Percentiles rank a stretch among this genome's conserved stretches.
Evolutionary conservation across 2,888 invertebrate species (phyloP).

Genomic region (Anoplius nigerrimus): DNA sequence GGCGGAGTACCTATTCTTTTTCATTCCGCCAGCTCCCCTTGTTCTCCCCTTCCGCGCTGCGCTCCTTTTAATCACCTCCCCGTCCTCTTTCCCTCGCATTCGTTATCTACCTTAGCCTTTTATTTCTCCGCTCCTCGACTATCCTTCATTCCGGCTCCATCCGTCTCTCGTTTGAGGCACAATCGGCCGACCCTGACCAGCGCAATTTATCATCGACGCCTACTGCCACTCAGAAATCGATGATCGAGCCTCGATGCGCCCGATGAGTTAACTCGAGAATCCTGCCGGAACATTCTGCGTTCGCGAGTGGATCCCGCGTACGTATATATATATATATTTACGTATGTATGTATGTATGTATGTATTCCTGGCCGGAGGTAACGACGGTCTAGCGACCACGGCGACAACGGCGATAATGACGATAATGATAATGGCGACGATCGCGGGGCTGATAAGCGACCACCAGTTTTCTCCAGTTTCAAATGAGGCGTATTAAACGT

Average conservation of each 20-base stretch:
- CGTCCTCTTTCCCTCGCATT: slow-evolving; percentile 10
- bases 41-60: too few relatives aligned
- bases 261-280: not conserved
- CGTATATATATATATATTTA: not conserved
- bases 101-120: not conserved
- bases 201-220: slow-evolving; percentile 42
- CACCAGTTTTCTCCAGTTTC: too few relatives aligned
- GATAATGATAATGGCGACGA: too few relatives aligned
- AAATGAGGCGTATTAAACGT: too few relatives aligned
- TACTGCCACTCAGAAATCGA: slow-evolving; percentile 36
- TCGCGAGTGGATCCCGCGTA: slow-evolving; percentile 5
- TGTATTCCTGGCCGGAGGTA: too few relatives aligned
- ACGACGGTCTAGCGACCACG: too few relatives aligned
- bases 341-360: too few relatives aligned
- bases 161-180: slow-evolving; percentile 34
- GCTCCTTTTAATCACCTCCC: slow-evolving; percentile 3
- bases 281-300: too few relatives aligned
- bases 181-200: slow-evolving; percentile 56
- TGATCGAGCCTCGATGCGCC: not conserved
- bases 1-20: too few relatives aligned
- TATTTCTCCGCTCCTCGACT: slow-evolving; percentile 1
- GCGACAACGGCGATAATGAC: too few relatives aligned
- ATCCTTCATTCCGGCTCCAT: slow-evolving; percentile 1
- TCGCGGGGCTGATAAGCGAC: too few relatives aligned
- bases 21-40: too few relatives aligned